Evolutionary conservation across 2,797 vertebrate genomes (phyloP), one percentile per base, ranked within the genome.

Genomic region (Pangasius krempfi): DNA sequence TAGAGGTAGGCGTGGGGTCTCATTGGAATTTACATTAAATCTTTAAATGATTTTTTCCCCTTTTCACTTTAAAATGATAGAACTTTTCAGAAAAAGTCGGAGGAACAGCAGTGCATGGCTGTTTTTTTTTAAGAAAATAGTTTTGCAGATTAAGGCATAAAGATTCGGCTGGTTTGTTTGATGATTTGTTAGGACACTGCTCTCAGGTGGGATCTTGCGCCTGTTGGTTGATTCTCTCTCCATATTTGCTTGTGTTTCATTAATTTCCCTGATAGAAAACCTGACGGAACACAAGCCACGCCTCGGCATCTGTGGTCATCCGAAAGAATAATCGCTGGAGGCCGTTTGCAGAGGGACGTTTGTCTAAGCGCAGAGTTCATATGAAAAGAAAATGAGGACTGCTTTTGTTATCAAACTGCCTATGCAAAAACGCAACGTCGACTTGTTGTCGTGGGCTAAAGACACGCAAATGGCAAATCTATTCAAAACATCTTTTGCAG

Each of bases 391-490:
- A 78, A 64, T 9, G 72, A 66, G 44, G 44, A 22, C 66, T 78
- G 4, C 58, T 82, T 84, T 89, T 84, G 47, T 64, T 54, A 85
- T 79, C 75, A 88, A 87, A 73, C 73, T 62, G 47, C 50, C 44
- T 86, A 87, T 88, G 89, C 89, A 91, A 87, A 88, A 86, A 52
- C 14, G 2, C 78, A 88, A 90, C 84, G 68, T 56, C 44, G 30
- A 14, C 73, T 89, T 47, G 5, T 7, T 50, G 83, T 30, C 27
- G 10, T 10, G 7, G 72, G 9, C 30, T 30, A 25, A 37, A 64
- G 68, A 54, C 80, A 90, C 56, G 64, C 88, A 87, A 81, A 82
- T 50, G 56, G 27, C 40, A 54, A 78, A 72, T 75, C 40, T 76
- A 76, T 85, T 79, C 80, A 88, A 88, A 89, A 60, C 66, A 1